Evolutionary conservation across 2,797 vertebrate species (phyloP).

Genomic region (Syncerus caffer): DNA sequence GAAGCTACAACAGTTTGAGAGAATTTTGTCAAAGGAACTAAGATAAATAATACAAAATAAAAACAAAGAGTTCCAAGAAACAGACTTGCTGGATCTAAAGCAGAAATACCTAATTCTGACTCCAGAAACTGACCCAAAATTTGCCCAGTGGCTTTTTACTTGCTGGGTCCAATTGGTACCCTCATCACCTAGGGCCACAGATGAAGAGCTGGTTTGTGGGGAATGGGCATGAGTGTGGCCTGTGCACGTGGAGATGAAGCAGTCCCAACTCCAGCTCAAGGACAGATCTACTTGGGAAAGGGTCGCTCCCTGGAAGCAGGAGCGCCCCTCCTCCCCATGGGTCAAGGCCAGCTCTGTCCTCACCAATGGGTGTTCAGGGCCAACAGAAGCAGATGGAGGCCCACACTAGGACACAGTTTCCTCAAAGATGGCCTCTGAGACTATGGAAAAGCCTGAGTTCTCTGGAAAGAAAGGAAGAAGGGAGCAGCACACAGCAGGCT

Average conservation of each 20-base stretch:
- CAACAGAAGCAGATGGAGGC: not conserved
- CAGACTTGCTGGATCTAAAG: not conserved
- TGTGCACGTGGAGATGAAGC: not conserved
- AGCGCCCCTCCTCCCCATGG: not conserved
- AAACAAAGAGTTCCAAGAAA: slow-evolving; percentile 9
- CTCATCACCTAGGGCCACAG: not conserved
- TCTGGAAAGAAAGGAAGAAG: not conserved
- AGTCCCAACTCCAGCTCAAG: not conserved
- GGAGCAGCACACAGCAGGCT: not conserved
- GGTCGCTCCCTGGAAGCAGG: not conserved
- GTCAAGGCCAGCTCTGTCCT: not conserved
- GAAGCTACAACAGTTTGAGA: not conserved
- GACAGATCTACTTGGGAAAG: not conserved
- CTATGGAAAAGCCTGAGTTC: not conserved
- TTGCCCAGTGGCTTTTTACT: not conserved
- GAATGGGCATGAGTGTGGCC: not conserved
- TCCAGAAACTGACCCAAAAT: not conserved
- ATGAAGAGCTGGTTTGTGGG: not conserved
- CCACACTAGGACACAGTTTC: not conserved
- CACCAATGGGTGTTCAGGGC: not conserved
- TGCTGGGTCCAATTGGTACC: too few species aligned
- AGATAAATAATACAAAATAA: slow-evolving; percentile 9
- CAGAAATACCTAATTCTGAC: not conserved
- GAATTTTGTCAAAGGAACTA: not conserved
- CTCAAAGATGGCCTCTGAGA: not conserved